Evolutionary conservation across 23 tunicate genomes (phyloP), one percentile per base, ranked within the genome.

Genomic region (Trididemnum miniatum): DNA sequence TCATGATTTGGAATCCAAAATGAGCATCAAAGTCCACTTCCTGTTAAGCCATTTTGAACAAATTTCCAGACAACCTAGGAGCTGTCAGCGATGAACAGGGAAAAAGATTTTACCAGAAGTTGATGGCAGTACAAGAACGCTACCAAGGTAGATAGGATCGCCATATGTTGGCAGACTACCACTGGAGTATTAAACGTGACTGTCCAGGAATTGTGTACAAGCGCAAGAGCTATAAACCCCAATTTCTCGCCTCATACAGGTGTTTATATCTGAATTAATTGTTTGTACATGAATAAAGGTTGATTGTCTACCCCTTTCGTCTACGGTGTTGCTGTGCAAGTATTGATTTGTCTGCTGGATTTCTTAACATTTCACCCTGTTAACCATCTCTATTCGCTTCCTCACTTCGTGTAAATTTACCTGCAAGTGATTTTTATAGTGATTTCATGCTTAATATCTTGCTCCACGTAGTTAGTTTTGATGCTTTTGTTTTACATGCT

Each of bases 31-130:
- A 74, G 79, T 36, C 22, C 59, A 74, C 29, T 74, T 74, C 60
- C 59, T 74, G 28, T 74, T 74, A 5, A 36, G 26, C 26, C 54
- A 44, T 34, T 9, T 71, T 36, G 76, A 71, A 49, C 35, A 77
- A 77, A 77, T 77, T 52, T 32, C 82, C 66, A 52, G 82, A 51
- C 26, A 74, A 77, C 36, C 82, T 77, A 51, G 82, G 65, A 57
- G 35, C 82, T 77, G 82, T 54, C 82, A 77, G 82, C 54, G 82
- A 77, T 31, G 35, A 77, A 77, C 82, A 77, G 22, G 35, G 82
- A 77, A 67, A 74, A 28, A 36, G 76, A 23, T 74, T 74, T 27
- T 59, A 74, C 79, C 59, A 39, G 59, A 59, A 74, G 31, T 44
- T 74, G 62, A 74, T 40, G 79, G 24, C 66, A 77, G 67, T 77